phyloP scores from a whole-genome alignment of 2,113 vertebrate species.

The Pagrus major region DNA sequence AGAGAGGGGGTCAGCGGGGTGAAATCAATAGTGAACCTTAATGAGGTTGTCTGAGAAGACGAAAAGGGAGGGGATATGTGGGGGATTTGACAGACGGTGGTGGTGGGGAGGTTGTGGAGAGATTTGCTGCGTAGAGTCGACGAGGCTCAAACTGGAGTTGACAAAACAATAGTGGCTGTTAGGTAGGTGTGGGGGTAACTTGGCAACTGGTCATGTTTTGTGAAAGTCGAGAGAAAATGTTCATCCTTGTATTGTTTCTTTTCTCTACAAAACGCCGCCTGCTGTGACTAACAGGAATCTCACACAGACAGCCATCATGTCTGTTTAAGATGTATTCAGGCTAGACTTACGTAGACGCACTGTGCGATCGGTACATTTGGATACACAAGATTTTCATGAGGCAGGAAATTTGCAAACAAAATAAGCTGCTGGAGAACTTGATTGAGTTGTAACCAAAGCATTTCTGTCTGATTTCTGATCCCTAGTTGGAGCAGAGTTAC shows the following conservation, averaged over 20 bases:
- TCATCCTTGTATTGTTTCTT: neutral
- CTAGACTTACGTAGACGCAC: neutral
- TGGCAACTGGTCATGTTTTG: conserved; percentile 37
- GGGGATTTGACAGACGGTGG: conserved; percentile 13
- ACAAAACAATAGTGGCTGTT: conserved; percentile 23
- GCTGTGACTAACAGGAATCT: neutral
- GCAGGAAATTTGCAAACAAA: conserved; percentile 44
- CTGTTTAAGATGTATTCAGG: conserved; percentile 3
- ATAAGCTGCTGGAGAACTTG: conserved; percentile 26
- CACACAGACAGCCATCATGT: conserved; percentile 4
- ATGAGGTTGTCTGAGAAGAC: conserved; percentile 75
- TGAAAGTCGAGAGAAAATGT: conserved; percentile 19
- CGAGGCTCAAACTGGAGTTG: conserved; percentile 17
- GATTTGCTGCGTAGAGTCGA: conserved; percentile 23
- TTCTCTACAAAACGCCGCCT: conserved; percentile 2
- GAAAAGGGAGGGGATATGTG: conserved; percentile 27
- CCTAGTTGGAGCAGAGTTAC: conserved; percentile 56
- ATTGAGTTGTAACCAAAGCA: conserved; percentile 41
- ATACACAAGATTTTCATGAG: conserved; percentile 24
- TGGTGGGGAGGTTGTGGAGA: conserved; percentile 7
- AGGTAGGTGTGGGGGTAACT: conserved; percentile 38
- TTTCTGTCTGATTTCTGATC: neutral
- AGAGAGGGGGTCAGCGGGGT: conserved; percentile 67
- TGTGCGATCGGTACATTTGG: conserved; percentile 4
- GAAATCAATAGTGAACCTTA: conserved; percentile 79